Evolutionary conservation across 2,888 invertebrate species (phyloP).

Genomic region (Cataglyphis albicans): DNA sequence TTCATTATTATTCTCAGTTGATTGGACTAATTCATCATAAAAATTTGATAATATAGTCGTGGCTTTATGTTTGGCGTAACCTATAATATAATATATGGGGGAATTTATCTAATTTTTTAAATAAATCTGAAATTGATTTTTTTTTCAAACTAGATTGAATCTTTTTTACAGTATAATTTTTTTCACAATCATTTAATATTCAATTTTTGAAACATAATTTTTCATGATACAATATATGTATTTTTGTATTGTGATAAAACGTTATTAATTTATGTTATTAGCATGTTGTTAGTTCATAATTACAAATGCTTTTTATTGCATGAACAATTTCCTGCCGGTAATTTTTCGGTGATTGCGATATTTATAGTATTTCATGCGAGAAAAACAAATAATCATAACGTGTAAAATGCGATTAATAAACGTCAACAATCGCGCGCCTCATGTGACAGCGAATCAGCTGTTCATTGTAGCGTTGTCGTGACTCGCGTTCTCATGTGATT

Average conservation of each 20-base stretch:
- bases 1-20: neutral
- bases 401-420: conserved; percentile 45
- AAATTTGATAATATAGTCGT: neutral
- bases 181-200: neutral
- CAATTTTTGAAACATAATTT: neutral
- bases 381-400: conserved; percentile 27
- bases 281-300: neutral
- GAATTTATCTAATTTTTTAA: neutral
- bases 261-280: neutral
- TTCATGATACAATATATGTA: neutral
- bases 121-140: neutral
- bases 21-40: neutral
- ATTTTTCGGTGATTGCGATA: neutral
- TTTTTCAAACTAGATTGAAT: neutral
- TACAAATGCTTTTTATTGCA: neutral
- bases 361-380: neutral
- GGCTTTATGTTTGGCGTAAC: neutral
- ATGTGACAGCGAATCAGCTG: neutral
- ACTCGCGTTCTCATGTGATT: neutral
- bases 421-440: neutral
- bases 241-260: neutral
- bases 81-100: no score
- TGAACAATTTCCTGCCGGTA: neutral
- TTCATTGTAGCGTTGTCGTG: neutral
- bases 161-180: neutral